phyloP scores from a whole-genome alignment of 2,888 invertebrate genomes.

The Thymelicus acteon region DNA sequence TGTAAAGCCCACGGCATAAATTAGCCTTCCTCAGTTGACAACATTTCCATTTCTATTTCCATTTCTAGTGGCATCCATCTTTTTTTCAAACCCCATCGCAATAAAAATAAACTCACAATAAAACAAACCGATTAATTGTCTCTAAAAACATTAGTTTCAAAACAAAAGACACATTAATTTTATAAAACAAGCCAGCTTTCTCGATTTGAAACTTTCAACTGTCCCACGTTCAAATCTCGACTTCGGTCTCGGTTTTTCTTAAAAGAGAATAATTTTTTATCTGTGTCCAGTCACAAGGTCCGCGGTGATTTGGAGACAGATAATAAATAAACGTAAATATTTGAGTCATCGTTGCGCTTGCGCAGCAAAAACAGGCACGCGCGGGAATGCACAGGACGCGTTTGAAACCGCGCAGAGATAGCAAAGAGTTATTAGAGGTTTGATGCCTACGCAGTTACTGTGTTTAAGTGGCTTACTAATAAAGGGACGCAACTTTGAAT shows the following conservation, averaged over 20 bases:
- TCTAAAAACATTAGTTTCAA: not conserved
- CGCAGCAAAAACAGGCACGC: slow-evolving; percentile 65
- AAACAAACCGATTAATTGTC: not conserved
- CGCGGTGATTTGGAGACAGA: slow-evolving; percentile 47
- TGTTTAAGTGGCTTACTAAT: not conserved
- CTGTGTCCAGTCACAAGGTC: slow-evolving; percentile 38
- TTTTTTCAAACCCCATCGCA: too few relatives aligned
- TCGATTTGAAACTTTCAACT: slow-evolving; percentile 19
- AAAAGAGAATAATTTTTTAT: slow-evolving; percentile 26
- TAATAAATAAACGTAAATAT: slow-evolving; percentile 56
- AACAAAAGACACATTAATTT: slow-evolving; percentile 20
- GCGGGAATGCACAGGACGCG: slow-evolving; percentile 56
- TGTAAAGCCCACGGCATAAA: too few relatives aligned
- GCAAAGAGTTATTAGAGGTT: not conserved
- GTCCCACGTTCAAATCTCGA: slow-evolving; percentile 28
- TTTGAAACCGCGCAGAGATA: slow-evolving; percentile 10
- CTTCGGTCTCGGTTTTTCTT: slow-evolving; percentile 31
- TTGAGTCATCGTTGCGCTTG: slow-evolving; percentile 58
- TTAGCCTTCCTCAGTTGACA: too few relatives aligned
- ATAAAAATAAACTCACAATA: too few relatives aligned
- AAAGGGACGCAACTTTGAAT: not conserved
- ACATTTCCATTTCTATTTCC: too few relatives aligned
- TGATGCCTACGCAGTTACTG: not conserved
- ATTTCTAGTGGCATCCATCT: too few relatives aligned
- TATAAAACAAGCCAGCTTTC: slow-evolving; percentile 29